Base-by-base conservation (phyloP, 2,113 vertebrate species). In the Nerophis ophidion region DNA sequence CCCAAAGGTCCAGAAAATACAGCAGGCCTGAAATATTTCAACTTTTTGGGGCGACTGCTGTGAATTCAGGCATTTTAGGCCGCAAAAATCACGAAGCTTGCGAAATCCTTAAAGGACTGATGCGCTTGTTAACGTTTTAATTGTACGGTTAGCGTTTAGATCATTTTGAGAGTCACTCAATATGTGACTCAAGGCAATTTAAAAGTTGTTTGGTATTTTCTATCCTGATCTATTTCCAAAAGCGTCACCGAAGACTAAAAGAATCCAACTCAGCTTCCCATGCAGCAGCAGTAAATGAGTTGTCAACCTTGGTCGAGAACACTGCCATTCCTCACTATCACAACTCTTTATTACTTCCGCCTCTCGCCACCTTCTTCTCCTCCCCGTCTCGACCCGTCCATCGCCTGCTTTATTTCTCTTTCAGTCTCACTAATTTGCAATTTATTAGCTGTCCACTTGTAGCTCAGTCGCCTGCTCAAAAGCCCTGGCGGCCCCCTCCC, bases 401-500 rank as follows among this genome's bases (percentile, higher is more conserved):
- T 70, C 62, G 46, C 71, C 78, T 51, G 70, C 75, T 74, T 72
- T 80, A 85, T 77, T 83, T 75, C 72, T 80, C 70, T 79, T 74
- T 79, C 74, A 69, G 72, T 63, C 75, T 73, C 71, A 49, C 81
- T 87, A 81, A 87, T 86, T 87, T 87, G 86, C 92, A 87, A 95
- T 95, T 94, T 93, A 96, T 95, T 95, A 93, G 91, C 93, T 95
- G 93, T 95, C 94, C 88, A 81, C 80, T 71, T 46, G 67, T 62
- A 63, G 70, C 89, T 77, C 73, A 61, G 72, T 60, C 63, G 70
- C 74, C 55, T 70, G 72, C 68, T 63, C 77, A 54, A 47, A 66
- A 56, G 52, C 60, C 8, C 61, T 26, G 14, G 3, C 11, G 33
- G 48, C 34, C 35, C 44, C 11, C 48, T 16, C 50, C 40, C 35